A percentile compares a stretch with the other conserved stretches of the same genome.
Conservation (phyloP, 2,797 vertebrate genomes). For the Simalia tracyae region DNA sequence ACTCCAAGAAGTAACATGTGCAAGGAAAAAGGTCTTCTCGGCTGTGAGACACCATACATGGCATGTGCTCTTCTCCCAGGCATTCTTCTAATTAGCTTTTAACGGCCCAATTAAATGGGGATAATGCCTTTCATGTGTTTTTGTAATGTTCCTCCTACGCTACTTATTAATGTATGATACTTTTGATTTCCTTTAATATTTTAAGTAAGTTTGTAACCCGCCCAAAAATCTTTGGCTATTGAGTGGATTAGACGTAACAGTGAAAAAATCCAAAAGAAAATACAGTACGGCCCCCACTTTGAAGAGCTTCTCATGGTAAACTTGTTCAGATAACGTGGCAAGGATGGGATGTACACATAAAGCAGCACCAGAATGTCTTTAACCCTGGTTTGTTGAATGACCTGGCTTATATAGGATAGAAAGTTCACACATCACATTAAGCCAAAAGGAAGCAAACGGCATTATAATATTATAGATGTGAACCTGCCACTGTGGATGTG, state of each 20-base stretch:
- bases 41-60: not conserved
- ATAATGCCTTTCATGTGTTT: not conserved
- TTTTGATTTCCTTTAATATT: not conserved
- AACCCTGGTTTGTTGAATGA: not conserved
- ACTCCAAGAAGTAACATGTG: not conserved
- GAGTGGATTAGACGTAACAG: not conserved
- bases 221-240: not conserved
- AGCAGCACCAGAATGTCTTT: not conserved
- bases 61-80: not conserved
- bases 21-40: not conserved
- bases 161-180: not conserved
- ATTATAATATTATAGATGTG: not conserved
- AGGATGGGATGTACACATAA: not conserved
- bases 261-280: not conserved
- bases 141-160: not conserved
- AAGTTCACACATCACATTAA: not conserved
- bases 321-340: no score
- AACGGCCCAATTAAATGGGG: not conserved
- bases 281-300: not conserved
- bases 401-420: not conserved
- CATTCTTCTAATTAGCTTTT: not conserved
- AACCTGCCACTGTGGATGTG: not conserved
- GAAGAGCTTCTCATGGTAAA: not conserved
- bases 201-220: not conserved
- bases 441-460: not conserved